phyloP scores from a whole-genome alignment of 1,140 invertebrate species.

The Lepidotrigona ventralis region DNA sequence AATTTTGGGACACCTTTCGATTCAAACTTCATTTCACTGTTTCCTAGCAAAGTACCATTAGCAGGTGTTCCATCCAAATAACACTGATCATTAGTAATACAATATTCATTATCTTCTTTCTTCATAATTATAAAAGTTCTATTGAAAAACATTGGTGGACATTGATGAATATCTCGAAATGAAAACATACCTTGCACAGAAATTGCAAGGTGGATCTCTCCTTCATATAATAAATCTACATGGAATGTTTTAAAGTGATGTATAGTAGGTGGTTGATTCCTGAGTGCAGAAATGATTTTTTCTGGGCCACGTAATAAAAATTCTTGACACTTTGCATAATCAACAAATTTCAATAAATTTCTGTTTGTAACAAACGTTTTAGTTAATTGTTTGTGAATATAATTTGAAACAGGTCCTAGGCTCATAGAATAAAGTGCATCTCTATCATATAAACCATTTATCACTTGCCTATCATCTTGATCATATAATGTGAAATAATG shows the following conservation, averaged over 20 bases:
- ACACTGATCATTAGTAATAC: slow-evolving; percentile 77
- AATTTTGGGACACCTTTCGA: slow-evolving; percentile 61
- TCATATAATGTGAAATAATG: slow-evolving; percentile 78
- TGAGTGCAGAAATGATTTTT: slow-evolving; percentile 72
- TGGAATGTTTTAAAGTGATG: slow-evolving; percentile 73
- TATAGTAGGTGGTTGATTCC: slow-evolving; percentile 70
- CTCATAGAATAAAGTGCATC: slow-evolving; percentile 78
- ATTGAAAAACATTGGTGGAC: slow-evolving; percentile 70
- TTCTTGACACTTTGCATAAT: slow-evolving; percentile 78
- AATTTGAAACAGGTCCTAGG: slow-evolving; percentile 67
- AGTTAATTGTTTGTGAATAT: slow-evolving; percentile 70
- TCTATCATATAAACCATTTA: slow-evolving; percentile 76
- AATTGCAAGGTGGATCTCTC: slow-evolving; percentile 64
- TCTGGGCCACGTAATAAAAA: slow-evolving; percentile 74
- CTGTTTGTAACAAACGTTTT: slow-evolving; percentile 72
- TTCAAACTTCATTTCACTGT: slow-evolving; percentile 45
- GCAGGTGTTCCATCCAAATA: slow-evolving; percentile 70
- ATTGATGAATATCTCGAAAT: slow-evolving; percentile 65
- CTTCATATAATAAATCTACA: slow-evolving; percentile 71
- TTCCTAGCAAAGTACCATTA: slow-evolving; percentile 48
- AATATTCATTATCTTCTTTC: slow-evolving; percentile 76
- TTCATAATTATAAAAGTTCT: slow-evolving; percentile 74
- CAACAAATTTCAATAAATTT: slow-evolving; percentile 77
- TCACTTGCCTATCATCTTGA: slow-evolving; percentile 73
- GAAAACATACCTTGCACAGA: slow-evolving; percentile 73